A percentile compares a stretch with the other conserved stretches of the same genome.
phyloP scores from a whole-genome alignment of 2,797 vertebrate species.

The Melanotaenia nigrans region DNA sequence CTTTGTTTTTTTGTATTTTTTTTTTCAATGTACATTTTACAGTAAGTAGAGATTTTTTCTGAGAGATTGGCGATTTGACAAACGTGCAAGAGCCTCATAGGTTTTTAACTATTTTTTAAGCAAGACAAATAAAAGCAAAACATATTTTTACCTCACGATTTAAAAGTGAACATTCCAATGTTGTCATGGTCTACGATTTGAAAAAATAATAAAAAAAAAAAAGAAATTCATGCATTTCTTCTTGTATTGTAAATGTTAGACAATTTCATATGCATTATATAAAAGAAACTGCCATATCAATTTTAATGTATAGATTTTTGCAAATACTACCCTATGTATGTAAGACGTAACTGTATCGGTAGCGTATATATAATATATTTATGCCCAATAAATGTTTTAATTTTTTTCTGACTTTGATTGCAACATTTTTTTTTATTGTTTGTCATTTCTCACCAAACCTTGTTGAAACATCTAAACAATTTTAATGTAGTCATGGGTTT shows the following conservation, averaged over 20 bases:
- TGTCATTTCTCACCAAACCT: conserved; percentile 3
- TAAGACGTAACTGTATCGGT: conserved; percentile 99
- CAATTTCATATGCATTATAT: conserved; percentile 99
- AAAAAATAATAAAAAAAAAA: conserved; percentile 67
- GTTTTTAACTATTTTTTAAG: conserved; percentile 87
- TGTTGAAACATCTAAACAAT: too few relatives aligned
- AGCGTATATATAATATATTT: conserved; percentile 99
- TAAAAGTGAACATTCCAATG: conserved; percentile 95
- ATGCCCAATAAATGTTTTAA: conserved; percentile 99
- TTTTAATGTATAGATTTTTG: conserved; percentile 99
- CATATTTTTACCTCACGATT: conserved; percentile 95
- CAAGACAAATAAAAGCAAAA: conserved; percentile 77
- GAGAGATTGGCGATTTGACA: conserved; percentile 78
- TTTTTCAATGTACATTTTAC: conserved; percentile 66
- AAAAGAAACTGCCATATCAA: conserved; percentile 99
- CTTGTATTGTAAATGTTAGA: conserved; percentile 99
- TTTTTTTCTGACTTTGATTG: conserved; percentile 88
- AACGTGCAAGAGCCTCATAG: conserved; percentile 78
- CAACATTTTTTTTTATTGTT: conserved; percentile 50
- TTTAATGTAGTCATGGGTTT: not conserved
- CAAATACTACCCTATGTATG: conserved; percentile 99
- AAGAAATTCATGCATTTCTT: conserved; percentile 86
- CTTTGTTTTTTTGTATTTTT: conserved; percentile 8
- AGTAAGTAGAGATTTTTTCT: conserved; percentile 72
- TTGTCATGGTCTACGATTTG: conserved; percentile 90